A percentile compares a stretch with the other conserved stretches of the same genome.
phyloP scores from a whole-genome alignment of 2,797 vertebrate genomes.

The Poliocrania exsul region DNA sequence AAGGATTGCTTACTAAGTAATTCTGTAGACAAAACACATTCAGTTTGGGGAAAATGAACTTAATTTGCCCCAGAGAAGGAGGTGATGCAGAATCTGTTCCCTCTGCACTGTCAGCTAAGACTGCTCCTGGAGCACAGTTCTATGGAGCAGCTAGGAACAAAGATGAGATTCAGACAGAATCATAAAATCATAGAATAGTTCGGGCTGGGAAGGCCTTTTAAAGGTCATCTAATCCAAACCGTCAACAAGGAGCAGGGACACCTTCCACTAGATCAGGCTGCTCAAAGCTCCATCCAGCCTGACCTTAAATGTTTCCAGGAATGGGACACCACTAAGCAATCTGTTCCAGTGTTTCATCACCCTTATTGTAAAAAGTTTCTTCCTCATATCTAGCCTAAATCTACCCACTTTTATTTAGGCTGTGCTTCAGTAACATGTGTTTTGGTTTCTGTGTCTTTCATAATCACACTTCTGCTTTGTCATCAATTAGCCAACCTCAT shows the following conservation, averaged over 20 bases:
- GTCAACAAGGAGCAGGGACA: background rate
- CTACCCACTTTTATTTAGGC: background rate
- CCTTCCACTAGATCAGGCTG: background rate
- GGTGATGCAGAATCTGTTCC: background rate
- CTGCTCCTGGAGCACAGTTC: background rate
- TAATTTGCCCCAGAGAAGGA: background rate
- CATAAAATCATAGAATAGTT: background rate
- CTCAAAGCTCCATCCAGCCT: background rate
- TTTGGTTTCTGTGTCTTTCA: background rate
- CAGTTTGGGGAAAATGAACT: background rate
- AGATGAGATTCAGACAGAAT: background rate
- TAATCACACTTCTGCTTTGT: background rate
- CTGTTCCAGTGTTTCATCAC: background rate
- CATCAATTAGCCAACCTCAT: background rate
- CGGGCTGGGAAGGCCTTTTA: background rate
- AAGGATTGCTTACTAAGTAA: background rate
- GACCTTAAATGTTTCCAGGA: background rate
- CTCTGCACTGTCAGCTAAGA: background rate
- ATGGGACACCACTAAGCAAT: background rate
- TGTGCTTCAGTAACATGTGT: rapidly evolving
- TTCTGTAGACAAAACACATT: background rate
- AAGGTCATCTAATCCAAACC: background rate
- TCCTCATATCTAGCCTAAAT: background rate
- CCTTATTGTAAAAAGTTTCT: background rate
- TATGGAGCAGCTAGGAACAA: background rate